phyloP scores from a whole-genome alignment of 2,888 invertebrate genomes.

The Slavum lentiscoides region DNA sequence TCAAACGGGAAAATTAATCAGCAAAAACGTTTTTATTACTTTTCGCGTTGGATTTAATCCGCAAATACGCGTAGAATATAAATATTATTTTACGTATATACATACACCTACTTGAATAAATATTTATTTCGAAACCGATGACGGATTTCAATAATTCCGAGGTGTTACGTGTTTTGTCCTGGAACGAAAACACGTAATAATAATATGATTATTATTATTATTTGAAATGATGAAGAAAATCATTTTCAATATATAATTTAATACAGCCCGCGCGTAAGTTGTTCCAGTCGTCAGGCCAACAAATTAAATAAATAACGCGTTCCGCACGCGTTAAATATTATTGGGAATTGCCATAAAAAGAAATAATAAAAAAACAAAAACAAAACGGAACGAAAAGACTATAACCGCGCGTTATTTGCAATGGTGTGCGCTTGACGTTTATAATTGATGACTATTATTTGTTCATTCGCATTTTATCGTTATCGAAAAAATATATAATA shows the following conservation, averaged over 20 bases:
- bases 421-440: conserved; percentile 27
- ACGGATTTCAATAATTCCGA: background rate
- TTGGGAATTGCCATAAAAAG: background rate
- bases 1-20: too few relatives aligned
- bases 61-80: background rate
- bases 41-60: background rate
- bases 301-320: background rate
- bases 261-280: background rate
- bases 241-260: too few relatives aligned
- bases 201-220: background rate
- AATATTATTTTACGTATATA: too few relatives aligned
- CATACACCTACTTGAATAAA: background rate
- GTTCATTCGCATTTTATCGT: conserved; percentile 32
- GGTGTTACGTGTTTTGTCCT: background rate
- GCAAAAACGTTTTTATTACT: too few relatives aligned
- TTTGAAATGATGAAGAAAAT: too few relatives aligned
- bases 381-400: conserved; percentile 4
- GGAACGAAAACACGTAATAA: background rate
- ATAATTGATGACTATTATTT: conserved; percentile 30
- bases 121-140: background rate
- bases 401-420: background rate
- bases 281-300: too few relatives aligned
- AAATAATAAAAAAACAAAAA: background rate
- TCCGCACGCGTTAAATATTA: background rate
- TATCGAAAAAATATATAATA: background rate